Evolutionary conservation across 2,113 vertebrate species (phyloP).

Genomic region (Prolemur simus): DNA sequence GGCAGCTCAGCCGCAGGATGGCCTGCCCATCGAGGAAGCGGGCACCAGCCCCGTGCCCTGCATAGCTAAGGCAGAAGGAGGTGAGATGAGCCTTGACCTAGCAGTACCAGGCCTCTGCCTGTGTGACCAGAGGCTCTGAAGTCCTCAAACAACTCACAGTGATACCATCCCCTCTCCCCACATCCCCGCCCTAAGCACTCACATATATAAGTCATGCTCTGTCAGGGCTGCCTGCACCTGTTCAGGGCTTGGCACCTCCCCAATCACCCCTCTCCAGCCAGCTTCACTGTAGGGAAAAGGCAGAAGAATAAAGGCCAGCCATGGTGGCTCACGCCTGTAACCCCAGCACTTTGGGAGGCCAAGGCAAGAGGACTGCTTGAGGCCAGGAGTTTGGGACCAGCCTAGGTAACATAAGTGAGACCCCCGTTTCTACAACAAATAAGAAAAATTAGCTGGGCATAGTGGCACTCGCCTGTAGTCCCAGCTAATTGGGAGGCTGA

Average conservation of each 20-base stretch:
- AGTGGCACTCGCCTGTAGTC: too few species aligned
- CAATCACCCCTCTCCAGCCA: slow-evolving; percentile 91
- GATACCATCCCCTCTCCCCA: neutral
- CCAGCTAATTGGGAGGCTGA: too few species aligned
- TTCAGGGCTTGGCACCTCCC: slow-evolving; percentile 83
- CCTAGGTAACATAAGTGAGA: too few species aligned
- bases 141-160: neutral
- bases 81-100: neutral
- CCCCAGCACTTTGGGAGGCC: too few species aligned
- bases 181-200: slow-evolving; percentile 72
- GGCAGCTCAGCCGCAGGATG: slow-evolving; percentile 86
- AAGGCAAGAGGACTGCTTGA: too few species aligned
- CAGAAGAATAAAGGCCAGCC: neutral
- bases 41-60: slow-evolving; percentile 92
- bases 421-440: too few species aligned
- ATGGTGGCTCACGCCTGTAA: too few species aligned
- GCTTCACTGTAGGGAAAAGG: slow-evolving; percentile 79
- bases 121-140: neutral
- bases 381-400: too few species aligned
- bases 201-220: slow-evolving; percentile 93
- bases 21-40: slow-evolving; percentile 88
- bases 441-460: too few species aligned
- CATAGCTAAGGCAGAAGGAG: slow-evolving; percentile 83
- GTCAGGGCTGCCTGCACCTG: slow-evolving; percentile 88
- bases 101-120: neutral